Percentiles rank a stretch among this genome's conserved stretches.
Evolutionary conservation across 64 coral and sea anemone species (phyloP).

Genomic region (Dendronephthya gigantea): DNA sequence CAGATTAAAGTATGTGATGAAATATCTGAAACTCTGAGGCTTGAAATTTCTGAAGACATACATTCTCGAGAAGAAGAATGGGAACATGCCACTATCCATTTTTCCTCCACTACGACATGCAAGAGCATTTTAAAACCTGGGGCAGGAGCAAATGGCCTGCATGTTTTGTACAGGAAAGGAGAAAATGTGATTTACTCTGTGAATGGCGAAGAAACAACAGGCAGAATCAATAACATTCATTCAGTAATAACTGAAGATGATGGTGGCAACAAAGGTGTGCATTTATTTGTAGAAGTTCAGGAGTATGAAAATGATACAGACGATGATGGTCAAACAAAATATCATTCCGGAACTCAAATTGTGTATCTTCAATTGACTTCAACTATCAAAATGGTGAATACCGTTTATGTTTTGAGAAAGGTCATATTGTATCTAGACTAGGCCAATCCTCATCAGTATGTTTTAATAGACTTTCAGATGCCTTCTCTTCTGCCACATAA

Average conservation of each 20-base stretch:
- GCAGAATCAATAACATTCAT: conserved; percentile 40
- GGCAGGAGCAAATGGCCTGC: not conserved
- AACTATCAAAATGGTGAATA: conserved; percentile 38
- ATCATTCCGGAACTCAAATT: conserved; percentile 42
- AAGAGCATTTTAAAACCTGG: conserved; percentile 40
- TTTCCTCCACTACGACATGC: not conserved
- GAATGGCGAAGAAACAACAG: conserved; percentile 36
- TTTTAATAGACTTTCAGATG: conserved; percentile 47
- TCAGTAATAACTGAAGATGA: conserved; percentile 27
- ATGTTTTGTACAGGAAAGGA: conserved; percentile 29
- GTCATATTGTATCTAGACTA: conserved; percentile 45
- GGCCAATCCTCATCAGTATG: conserved; percentile 20
- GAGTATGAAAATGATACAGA: conserved; percentile 37
- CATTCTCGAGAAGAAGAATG: not conserved
- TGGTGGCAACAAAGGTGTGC: conserved; percentile 25
- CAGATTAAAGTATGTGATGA: conserved; percentile 19
- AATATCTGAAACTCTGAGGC: conserved; percentile 20
- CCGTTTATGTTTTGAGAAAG: conserved; percentile 40
- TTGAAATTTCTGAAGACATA: conserved; percentile 34
- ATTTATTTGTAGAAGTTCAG: conserved; percentile 46
- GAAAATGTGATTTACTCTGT: conserved; percentile 31
- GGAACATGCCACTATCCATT: not conserved
- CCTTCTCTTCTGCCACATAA: conserved; percentile 40
- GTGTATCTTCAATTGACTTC: conserved; percentile 27
- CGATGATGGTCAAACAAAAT: conserved; percentile 32